These are phyloP conservation scores for Acanthopleura granulata DNA, from an alignment of 2,888 invertebrate species.

Conservation along the genomic window DNA sequence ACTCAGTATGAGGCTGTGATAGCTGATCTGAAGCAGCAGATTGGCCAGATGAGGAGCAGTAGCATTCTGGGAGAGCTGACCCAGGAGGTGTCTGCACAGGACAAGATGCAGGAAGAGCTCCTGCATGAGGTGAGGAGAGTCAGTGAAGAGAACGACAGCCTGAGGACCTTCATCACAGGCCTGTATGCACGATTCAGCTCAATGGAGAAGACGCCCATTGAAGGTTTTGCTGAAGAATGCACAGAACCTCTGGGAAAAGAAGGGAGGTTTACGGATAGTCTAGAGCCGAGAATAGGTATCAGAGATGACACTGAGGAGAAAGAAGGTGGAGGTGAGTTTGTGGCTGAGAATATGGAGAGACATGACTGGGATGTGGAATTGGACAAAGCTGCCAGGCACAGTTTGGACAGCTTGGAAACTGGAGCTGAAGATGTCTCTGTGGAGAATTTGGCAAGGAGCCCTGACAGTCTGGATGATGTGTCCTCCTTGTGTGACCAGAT, in stretches of 20 bases:
- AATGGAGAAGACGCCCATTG: not conserved
- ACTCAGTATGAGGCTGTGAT: not conserved
- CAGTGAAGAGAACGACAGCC: not conserved
- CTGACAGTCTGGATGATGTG: constrained; percentile 13
- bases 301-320: not conserved
- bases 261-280: not conserved
- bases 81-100: not conserved
- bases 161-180: not conserved
- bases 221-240: not conserved
- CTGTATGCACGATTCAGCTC: not conserved
- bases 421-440: not conserved
- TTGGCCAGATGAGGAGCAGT: not conserved
- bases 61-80: not conserved
- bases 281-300: not conserved
- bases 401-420: constrained; percentile 6
- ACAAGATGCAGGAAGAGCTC: constrained; percentile 2
- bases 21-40: not conserved
- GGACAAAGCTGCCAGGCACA: not conserved
- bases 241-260: not conserved
- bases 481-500: not conserved
- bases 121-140: not conserved
- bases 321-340: not conserved
- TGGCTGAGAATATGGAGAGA: no score
- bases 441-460: not conserved
- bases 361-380: not conserved